phyloP scores from a whole-genome alignment of 1,140 invertebrate species.

The Tribolium castaneum region DNA sequence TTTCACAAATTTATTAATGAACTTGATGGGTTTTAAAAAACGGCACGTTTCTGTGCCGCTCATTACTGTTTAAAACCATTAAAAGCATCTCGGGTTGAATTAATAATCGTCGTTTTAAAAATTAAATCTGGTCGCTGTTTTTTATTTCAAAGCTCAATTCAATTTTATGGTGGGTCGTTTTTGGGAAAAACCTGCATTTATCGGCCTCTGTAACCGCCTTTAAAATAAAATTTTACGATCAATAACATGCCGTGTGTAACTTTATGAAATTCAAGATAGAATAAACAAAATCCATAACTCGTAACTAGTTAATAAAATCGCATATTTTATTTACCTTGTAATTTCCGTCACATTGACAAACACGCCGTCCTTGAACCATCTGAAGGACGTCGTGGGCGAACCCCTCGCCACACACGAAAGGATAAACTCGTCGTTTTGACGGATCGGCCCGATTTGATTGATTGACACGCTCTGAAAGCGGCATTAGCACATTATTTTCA shows the following conservation, averaged over 20 bases:
- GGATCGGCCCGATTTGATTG: slow-evolving; percentile 73
- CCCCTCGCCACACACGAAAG: slow-evolving; percentile 81
- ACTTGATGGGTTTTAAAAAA: too few relatives aligned
- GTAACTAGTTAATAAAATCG: neutral
- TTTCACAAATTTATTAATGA: too few relatives aligned
- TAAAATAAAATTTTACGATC: neutral
- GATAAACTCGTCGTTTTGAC: slow-evolving; percentile 79
- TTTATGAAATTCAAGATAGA: neutral
- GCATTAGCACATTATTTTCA: neutral
- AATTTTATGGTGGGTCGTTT: neutral
- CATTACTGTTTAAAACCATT: too few relatives aligned
- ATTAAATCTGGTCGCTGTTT: too few relatives aligned
- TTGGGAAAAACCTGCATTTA: neutral
- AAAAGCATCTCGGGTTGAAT: too few relatives aligned
- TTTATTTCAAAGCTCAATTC: neutral
- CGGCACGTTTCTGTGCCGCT: too few relatives aligned
- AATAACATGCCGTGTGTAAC: neutral
- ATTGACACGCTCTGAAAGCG: slow-evolving; percentile 69
- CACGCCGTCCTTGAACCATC: slow-evolving; percentile 84
- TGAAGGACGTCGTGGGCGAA: slow-evolving; percentile 77
- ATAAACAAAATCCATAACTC: neutral
- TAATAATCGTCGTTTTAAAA: too few relatives aligned
- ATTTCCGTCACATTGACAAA: slow-evolving; percentile 78
- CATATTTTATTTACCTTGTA: slow-evolving; percentile 70
- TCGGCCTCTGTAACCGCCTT: neutral